Conservation (phyloP, 92 coral and sea anemone species). For the Palythoa caribaeorum region DNA sequence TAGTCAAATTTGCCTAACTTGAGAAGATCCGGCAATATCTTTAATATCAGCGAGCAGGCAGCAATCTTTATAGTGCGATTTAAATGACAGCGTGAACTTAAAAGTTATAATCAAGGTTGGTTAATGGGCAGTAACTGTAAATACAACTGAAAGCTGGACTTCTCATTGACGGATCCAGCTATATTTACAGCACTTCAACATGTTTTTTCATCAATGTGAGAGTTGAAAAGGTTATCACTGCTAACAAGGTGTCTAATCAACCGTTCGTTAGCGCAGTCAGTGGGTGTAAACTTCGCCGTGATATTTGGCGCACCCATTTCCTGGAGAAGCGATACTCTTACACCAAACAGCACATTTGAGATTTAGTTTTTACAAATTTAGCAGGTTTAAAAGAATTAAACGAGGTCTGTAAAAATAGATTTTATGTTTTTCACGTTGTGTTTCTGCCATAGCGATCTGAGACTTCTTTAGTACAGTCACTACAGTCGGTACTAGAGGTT, state of each 20-base stretch:
- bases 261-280: constrained; percentile 16
- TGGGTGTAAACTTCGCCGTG: neutral
- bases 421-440: neutral
- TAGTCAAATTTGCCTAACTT: no score
- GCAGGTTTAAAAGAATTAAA: neutral
- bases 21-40: no score
- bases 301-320: constrained; percentile 20
- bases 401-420: neutral
- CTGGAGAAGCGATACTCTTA: no score
- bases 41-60: no score
- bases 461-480: neutral
- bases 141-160: neutral
- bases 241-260: constrained; percentile 49
- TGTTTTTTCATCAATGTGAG: constrained; percentile 5
- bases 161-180: neutral
- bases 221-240: constrained; percentile 34
- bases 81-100: neutral
- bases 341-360: neutral
- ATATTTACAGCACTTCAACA: neutral
- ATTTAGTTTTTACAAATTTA: neutral
- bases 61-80: no score
- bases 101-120: neutral
- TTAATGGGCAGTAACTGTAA: neutral
- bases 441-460: neutral
- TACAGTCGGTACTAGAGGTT: neutral